These are phyloP conservation scores for Danio rerio DNA, from an alignment of 2,113 vertebrate species.

Conservation along the genomic window DNA sequence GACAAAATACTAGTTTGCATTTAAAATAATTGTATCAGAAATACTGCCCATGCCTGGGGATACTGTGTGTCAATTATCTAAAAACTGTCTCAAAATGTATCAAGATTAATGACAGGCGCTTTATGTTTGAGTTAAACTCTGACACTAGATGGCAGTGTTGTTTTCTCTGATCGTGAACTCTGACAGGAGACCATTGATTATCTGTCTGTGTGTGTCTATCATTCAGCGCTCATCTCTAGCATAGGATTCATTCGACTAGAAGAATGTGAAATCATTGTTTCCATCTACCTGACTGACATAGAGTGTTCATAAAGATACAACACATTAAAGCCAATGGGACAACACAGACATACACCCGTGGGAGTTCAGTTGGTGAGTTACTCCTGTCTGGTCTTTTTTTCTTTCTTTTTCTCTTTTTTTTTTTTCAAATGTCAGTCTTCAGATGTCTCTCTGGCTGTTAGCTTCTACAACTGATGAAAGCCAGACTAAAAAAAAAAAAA, in stretches of 20 bases:
- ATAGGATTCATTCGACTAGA: slow-evolving; percentile 7
- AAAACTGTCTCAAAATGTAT: too few relatives aligned
- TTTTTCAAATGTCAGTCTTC: slow-evolving; percentile 1
- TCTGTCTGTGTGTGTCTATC: not conserved
- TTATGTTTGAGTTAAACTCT: too few relatives aligned
- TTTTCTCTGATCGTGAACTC: too few relatives aligned
- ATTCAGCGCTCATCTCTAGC: not conserved
- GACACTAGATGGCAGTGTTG: too few relatives aligned
- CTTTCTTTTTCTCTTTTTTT: not conserved
- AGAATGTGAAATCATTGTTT: slow-evolving; percentile 10
- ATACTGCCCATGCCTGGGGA: too few relatives aligned
- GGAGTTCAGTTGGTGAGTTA: not conserved
- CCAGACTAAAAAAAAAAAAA: not conserved
- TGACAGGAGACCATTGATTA: slow-evolving; percentile 8
- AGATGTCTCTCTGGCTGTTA: slow-evolving; percentile 14
- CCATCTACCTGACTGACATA: not conserved
- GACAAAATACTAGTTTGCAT: too few relatives aligned
- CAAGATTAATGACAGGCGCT: too few relatives aligned
- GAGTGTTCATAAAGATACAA: not conserved
- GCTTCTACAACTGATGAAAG: slow-evolving; percentile 7
- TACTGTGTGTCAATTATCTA: too few relatives aligned
- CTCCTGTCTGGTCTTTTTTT: slow-evolving; percentile 18
- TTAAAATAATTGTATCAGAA: too few relatives aligned
- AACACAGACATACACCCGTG: not conserved
- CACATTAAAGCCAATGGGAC: not conserved